These are phyloP conservation scores for Calephelis virginiensis DNA, from an alignment of 1,140 invertebrate genomes.

Conservation along the genomic window DNA sequence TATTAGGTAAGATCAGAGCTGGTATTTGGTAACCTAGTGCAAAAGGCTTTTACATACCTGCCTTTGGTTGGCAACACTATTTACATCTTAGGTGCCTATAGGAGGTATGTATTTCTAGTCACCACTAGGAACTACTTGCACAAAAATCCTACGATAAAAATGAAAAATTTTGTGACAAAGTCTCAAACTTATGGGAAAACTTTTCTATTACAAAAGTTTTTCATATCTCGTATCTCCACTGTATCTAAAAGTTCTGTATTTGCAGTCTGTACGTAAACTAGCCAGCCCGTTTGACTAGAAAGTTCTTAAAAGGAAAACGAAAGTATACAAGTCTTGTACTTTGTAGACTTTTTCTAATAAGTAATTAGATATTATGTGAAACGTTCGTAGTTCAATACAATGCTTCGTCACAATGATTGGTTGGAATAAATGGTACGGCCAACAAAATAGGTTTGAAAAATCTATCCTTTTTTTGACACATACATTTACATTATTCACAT, in stretches of 20 bases:
- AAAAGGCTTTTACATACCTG: too few relatives aligned
- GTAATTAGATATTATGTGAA: conserved; percentile 35
- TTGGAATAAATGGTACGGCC: conserved; percentile 2
- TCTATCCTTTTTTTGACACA: too few relatives aligned
- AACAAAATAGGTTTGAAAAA: not conserved
- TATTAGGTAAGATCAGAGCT: too few relatives aligned
- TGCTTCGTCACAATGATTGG: conserved; percentile 20
- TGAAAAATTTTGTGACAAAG: not conserved
- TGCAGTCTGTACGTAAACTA: conserved; percentile 21
- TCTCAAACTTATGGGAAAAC: not conserved
- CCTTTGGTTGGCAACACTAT: too few relatives aligned
- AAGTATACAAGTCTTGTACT: conserved; percentile 33
- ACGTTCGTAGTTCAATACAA: conserved; percentile 28
- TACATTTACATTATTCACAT: too few relatives aligned
- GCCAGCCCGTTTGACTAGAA: conserved; percentile 36
- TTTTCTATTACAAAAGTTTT: not conserved
- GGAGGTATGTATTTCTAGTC: too few relatives aligned
- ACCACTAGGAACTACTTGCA: too few relatives aligned
- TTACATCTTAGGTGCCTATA: too few relatives aligned
- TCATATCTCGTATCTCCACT: not conserved
- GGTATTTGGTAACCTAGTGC: too few relatives aligned
- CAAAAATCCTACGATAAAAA: too few relatives aligned
- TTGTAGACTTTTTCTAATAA: conserved; percentile 34
- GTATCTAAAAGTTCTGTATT: not conserved
- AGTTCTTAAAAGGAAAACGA: conserved; percentile 40